Evolutionary conservation across 2,888 invertebrate genomes (phyloP).

Genomic region (Timema podura): DNA sequence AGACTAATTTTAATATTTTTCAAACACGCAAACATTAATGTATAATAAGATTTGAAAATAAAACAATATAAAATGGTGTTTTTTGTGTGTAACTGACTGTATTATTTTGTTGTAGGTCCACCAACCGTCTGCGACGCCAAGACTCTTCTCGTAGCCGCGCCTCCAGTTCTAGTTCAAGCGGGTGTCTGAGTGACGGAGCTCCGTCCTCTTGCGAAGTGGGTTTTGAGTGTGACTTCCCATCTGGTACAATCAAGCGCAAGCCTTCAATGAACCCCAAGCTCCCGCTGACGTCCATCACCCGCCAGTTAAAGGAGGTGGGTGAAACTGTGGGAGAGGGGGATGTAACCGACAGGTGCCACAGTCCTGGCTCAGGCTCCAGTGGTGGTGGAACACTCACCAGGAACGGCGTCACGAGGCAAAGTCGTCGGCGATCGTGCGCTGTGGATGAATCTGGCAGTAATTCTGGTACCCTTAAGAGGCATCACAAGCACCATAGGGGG

Average conservation of each 20-base stretch:
- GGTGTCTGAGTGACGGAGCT: constrained; percentile 76
- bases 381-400: constrained; percentile 35
- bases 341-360: constrained; percentile 17
- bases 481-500: constrained; percentile 25
- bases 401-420: constrained; percentile 23
- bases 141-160: constrained; percentile 58
- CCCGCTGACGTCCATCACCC: constrained; percentile 84
- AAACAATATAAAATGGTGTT: no score
- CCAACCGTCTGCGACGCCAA: constrained; percentile 17
- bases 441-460: constrained; percentile 29
- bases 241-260: constrained; percentile 84
- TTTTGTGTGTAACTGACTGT: no score
- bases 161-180: constrained; percentile 80
- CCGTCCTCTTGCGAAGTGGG: constrained; percentile 62
- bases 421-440: constrained; percentile 23
- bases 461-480: constrained; percentile 31
- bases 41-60: no score
- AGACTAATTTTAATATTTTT: no score
- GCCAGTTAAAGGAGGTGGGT: constrained; percentile 75
- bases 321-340: constrained; percentile 27
- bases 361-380: constrained; percentile 33
- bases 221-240: constrained; percentile 47
- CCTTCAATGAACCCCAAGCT: constrained; percentile 90
- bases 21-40: no score
- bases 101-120: constrained; percentile 1